A percentile compares a stretch with the other conserved stretches of the same genome.
phyloP scores from a whole-genome alignment of 2,113 vertebrate species.

The Eudyptes chrysolophus region DNA sequence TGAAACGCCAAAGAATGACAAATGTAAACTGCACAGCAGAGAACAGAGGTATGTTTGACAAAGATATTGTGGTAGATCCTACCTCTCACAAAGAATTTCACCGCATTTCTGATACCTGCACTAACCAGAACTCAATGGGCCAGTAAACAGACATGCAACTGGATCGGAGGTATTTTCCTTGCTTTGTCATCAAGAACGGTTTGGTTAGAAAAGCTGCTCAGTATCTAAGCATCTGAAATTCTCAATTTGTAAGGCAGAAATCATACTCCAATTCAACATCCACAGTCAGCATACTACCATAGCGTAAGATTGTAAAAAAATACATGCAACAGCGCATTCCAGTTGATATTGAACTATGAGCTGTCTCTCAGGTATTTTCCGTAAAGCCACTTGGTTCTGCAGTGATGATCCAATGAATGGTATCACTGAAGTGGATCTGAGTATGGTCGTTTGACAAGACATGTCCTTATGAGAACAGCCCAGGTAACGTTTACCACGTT shows the following conservation, averaged over 20 bases:
- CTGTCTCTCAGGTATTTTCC: background rate
- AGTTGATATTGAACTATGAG: background rate
- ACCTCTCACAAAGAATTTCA: background rate
- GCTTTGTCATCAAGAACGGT: background rate
- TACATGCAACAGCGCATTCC: accelerated
- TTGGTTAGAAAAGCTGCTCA: background rate
- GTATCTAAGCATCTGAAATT: background rate
- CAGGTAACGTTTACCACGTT: background rate
- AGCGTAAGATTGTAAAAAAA: background rate
- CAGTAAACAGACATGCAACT: background rate
- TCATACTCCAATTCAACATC: background rate
- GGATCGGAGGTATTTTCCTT: background rate
- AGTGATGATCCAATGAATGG: background rate
- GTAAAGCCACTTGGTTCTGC: background rate
- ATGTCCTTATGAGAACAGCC: background rate
- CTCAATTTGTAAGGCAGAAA: background rate
- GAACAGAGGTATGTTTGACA: background rate
- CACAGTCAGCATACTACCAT: background rate
- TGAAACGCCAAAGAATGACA: background rate
- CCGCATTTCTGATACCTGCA: background rate
- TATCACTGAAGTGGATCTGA: background rate
- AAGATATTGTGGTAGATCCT: background rate
- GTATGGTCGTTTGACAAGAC: background rate
- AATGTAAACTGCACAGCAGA: background rate
- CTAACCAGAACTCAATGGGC: background rate